phyloP scores from a whole-genome alignment of 2,888 invertebrate genomes.

The Lasius platythorax region DNA sequence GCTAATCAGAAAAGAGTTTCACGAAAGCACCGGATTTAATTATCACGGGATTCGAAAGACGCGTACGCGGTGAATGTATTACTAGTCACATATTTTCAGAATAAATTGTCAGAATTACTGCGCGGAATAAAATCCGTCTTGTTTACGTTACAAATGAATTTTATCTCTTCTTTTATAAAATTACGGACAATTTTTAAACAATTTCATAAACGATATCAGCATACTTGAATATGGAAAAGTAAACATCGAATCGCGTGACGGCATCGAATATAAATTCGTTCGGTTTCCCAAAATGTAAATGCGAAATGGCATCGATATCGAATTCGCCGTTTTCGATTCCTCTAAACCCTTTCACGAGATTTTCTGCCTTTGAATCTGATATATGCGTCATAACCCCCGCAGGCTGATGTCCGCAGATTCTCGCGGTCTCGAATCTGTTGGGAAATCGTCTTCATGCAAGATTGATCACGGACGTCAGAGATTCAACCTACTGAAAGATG shows the following conservation, averaged over 20 bases:
- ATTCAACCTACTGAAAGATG: conserved; percentile 50
- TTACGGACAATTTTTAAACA: conserved; percentile 44
- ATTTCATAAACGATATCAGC: conserved; percentile 36
- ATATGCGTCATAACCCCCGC: conserved; percentile 50
- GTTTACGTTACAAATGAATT: background rate
- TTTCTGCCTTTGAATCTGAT: conserved; percentile 48
- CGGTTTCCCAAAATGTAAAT: conserved; percentile 63
- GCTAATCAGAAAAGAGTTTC: background rate
- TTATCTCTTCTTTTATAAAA: background rate
- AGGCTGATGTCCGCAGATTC: conserved; percentile 61
- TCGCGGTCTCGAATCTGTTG: conserved; percentile 33
- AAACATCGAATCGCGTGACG: conserved; percentile 47
- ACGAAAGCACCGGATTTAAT: background rate
- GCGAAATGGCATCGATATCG: conserved; percentile 67
- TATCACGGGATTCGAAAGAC: background rate
- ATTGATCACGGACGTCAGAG: conserved; percentile 65
- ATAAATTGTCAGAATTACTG: background rate
- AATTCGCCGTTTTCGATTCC: conserved; percentile 74
- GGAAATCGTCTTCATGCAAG: conserved; percentile 58
- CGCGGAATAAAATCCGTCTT: background rate
- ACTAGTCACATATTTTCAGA: background rate
- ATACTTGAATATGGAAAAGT: conserved; percentile 52
- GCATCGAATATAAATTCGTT: conserved; percentile 53
- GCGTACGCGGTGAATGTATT: background rate
- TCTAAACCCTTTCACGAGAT: conserved; percentile 59